Conservation (phyloP, 1,140 invertebrate species). For the Leptinotarsa defecta region DNA sequence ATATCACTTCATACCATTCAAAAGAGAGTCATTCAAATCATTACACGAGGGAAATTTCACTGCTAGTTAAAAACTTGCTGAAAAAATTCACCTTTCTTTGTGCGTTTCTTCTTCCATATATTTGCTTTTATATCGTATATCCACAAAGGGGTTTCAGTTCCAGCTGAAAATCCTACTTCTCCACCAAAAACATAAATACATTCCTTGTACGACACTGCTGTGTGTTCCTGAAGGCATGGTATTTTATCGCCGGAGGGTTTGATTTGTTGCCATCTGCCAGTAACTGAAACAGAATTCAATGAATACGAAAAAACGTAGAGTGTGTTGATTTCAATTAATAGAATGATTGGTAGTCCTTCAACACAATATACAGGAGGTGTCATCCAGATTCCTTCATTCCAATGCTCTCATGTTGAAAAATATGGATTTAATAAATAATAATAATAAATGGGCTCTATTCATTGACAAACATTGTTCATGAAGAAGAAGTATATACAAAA, state of each 20-base stretch:
- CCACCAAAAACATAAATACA: slow-evolving; percentile 87
- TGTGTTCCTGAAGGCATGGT: slow-evolving; percentile 83
- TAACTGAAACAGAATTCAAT: slow-evolving; percentile 58
- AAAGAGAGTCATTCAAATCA: no score
- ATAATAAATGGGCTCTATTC: no score
- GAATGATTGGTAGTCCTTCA: no score
- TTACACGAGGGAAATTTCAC: no score
- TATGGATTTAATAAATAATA: no score
- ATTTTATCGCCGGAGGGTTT: slow-evolving; percentile 73
- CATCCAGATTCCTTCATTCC: no score
- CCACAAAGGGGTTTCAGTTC: slow-evolving; percentile 85
- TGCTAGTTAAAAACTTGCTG: no score
- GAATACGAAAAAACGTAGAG: background rate
- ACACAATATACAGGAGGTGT: no score
- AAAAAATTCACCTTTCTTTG: slow-evolving; percentile 56
- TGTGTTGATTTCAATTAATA: background rate
- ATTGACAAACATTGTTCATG: no score
- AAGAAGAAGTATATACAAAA: no score
- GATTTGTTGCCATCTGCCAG: slow-evolving; percentile 72
- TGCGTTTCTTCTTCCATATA: slow-evolving; percentile 70
- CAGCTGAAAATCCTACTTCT: slow-evolving; percentile 79
- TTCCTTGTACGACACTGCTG: slow-evolving; percentile 75
- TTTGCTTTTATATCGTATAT: slow-evolving; percentile 78
- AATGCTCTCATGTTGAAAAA: no score
- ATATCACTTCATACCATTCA: no score